These are phyloP conservation scores for Solen grandis DNA, from an alignment of 1,140 invertebrate genomes.

Conservation along the genomic window DNA sequence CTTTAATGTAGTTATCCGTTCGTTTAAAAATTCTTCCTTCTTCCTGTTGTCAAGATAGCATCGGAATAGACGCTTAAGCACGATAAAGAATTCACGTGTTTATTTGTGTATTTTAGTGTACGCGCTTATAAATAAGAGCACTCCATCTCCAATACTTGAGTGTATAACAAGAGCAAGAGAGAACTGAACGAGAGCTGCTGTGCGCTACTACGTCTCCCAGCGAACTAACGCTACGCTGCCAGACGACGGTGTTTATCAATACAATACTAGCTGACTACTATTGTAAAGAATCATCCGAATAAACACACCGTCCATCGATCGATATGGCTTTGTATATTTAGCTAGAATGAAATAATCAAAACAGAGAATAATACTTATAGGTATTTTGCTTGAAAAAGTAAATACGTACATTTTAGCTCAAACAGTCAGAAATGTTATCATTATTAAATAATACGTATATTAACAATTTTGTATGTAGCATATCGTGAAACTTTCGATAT, in stretches of 20 bases:
- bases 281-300: slow-evolving; percentile 30
- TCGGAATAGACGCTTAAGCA: no score
- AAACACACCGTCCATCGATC: slow-evolving; percentile 23
- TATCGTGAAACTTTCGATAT: background rate
- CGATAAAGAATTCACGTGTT: no score
- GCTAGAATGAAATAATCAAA: background rate
- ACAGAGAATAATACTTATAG: background rate
- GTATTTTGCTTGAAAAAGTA: background rate
- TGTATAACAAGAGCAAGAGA: background rate
- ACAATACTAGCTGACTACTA: slow-evolving; percentile 24
- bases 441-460: background rate
- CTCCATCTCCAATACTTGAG: slow-evolving; percentile 8
- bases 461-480: background rate
- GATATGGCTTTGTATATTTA: slow-evolving; percentile 11
- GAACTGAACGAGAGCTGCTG: background rate
- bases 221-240: slow-evolving; percentile 1
- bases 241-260: slow-evolving; percentile 38
- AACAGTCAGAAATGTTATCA: background rate
- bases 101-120: no score
- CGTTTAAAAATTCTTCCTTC: background rate
- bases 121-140: slow-evolving; percentile 8
- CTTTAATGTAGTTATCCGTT: background rate
- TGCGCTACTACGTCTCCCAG: background rate
- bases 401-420: background rate
- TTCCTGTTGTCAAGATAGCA: background rate